Evolutionary conservation across 2,113 vertebrate species (phyloP), one percentile per base, ranked within the genome.

Genomic region (Sinocyclocheilus grahami): DNA sequence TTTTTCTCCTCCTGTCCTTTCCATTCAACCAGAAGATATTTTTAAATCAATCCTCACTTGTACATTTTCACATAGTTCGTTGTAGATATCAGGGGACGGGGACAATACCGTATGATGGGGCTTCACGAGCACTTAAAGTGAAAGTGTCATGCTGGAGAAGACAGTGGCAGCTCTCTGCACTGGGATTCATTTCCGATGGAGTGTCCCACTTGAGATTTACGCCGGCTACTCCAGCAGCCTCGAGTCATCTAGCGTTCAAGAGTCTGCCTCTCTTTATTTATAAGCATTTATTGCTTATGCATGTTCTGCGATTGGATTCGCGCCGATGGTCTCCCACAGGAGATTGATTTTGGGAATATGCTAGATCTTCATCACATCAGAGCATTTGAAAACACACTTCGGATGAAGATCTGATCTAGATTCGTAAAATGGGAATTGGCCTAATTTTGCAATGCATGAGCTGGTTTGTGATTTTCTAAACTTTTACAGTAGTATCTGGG

Each of bases 1-100:
- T 5, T 81, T 51, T 39, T 62, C 75, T 76, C 7, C 37, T 22
- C 12, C 14, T 60, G 58, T 60, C 14, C 55, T 76, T 77, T 62
- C 30, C 78, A 62, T 62, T 80, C 78, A 80, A 80, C 78, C 79
- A 82, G 62, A 82, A 82, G 79, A 82, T 51, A 51, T 67, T 63
- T 67, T 82, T 27, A 67, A 82, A 82, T 82, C 79, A 67, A 82
- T 82, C 79, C 6, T 48, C 39, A 11, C 39, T 82, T 51, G 62
- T 63, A 74, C 65, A 63, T 81, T 62, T 62, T 86, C 53, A 16
- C 75, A 65, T 82, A 71, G 6, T 48, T 53, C 55, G 51, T 48
- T 4, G 46, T 53, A 51, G n/a, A 5, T 42, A 71, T 20, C 75
- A 77, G 48, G 42, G 39, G 86, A 55, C 30, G 9, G 20, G 65